These are phyloP conservation scores for Blera fallax DNA, from an alignment of 2,888 invertebrate species.

Conservation along the genomic window DNA sequence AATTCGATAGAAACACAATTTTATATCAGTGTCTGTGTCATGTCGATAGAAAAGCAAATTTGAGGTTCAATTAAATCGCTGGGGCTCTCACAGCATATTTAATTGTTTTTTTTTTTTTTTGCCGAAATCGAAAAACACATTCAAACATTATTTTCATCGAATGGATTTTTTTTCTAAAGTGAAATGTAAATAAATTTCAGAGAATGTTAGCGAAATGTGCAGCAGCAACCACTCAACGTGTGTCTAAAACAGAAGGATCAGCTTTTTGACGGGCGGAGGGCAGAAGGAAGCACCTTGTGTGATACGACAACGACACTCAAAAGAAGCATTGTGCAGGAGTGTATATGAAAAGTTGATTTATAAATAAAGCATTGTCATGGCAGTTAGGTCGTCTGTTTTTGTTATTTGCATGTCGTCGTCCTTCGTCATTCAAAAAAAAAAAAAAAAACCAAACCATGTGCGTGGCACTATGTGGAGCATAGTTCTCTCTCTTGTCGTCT, in stretches of 20 bases:
- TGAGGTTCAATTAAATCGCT: neutral
- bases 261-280: neutral
- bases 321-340: neutral
- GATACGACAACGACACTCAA: neutral
- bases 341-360: conserved; percentile 39
- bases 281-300: conserved; percentile 1
- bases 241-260: neutral
- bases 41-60: neutral
- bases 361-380: conserved; percentile 66
- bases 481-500: neutral
- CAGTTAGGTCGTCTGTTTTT: conserved; percentile 52
- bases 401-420: conserved; percentile 31
- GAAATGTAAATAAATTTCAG: neutral
- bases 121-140: neutral
- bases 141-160: neutral
- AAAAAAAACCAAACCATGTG: neutral
- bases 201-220: neutral
- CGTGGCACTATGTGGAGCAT: neutral
- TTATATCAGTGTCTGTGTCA: neutral
- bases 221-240: neutral
- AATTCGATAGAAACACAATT: neutral
- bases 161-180: neutral
- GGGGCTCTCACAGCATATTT: no score
- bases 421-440: conserved; percentile 25
- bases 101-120: neutral